A percentile compares a stretch with the other conserved stretches of the same genome.
phyloP scores from a whole-genome alignment of 2,797 vertebrate genomes.

The Falco naumanni region DNA sequence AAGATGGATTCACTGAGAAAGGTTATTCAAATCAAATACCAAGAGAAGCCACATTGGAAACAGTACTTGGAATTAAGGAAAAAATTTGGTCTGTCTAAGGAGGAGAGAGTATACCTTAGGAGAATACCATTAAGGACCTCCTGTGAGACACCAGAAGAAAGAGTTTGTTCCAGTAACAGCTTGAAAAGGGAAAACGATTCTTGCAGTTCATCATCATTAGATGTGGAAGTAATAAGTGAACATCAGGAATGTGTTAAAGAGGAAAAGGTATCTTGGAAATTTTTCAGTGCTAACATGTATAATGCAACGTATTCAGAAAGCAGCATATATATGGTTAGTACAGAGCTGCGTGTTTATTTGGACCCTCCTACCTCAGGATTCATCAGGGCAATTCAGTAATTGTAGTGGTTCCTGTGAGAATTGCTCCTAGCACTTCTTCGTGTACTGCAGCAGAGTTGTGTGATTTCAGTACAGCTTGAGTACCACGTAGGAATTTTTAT shows the following conservation, averaged over 20 bases:
- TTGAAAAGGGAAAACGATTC: slow-evolving; percentile 27
- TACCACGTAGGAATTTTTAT: not conserved
- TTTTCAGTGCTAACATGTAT: not conserved
- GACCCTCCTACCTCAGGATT: not conserved
- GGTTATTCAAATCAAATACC: slow-evolving; percentile 18
- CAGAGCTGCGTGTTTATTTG: not conserved
- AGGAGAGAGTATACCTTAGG: slow-evolving; percentile 75
- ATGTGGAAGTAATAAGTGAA: not conserved
- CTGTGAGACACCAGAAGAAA: slow-evolving; percentile 2
- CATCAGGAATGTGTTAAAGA: slow-evolving; percentile 51
- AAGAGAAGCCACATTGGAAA: slow-evolving; percentile 48
- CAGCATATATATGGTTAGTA: fast-evolving
- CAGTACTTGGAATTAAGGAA: slow-evolving; percentile 72
- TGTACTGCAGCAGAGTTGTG: not conserved
- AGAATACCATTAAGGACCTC: slow-evolving; percentile 60
- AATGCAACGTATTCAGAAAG: not conserved
- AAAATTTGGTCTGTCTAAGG: slow-evolving; percentile 75
- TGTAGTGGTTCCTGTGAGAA: not conserved
- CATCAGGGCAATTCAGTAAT: not conserved
- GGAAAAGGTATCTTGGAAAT: slow-evolving; percentile 64
- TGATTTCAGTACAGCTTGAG: not conserved
- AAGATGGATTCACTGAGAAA: slow-evolving; percentile 56
- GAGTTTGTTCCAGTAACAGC: slow-evolving; percentile 27
- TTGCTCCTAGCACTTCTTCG: not conserved
- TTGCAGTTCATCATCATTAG: not conserved